Base-by-base conservation (phyloP, 1,140 invertebrate species). In the Apocrypta bakeri region DNA sequence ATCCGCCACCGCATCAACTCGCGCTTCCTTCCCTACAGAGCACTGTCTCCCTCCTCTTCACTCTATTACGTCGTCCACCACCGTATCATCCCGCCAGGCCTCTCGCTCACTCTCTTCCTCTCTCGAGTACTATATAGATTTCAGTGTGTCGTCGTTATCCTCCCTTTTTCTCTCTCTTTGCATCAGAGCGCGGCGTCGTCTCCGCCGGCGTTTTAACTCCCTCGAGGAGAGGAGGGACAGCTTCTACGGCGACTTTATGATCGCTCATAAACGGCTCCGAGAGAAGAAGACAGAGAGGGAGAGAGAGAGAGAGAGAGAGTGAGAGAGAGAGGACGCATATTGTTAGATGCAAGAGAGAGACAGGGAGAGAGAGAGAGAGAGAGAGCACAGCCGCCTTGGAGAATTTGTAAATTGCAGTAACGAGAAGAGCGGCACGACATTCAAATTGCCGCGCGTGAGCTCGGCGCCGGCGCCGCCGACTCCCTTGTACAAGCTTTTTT, bases 371-470 rank as follows among this genome's bases (percentile, higher is more conserved):
- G 33, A 37, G 33, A n/a, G 24, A 8, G 69, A 17, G 40, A 25
- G 71, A 27, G 68, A 9, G 68, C 21, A 33, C 1, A 33, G 48
- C 24, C 27, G 81, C 73, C 84, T 56, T 64, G 31, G 84, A 85
- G 89, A 89, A 88, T 90, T 90, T 88, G 85, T 88, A 87, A 89
- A 90, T 90, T 90, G 87, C 85, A 85, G 88, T 90, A 90, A 90
- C 89, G 87, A 88, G 85, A 83, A 42, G 66, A 56, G 76, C 78
- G 82, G 76, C 82, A 73, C 74, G 73, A 72, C 74, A 82, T 78
- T 82, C 81, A 78, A 82, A 82, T 82, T 82, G 56, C 81, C 80
- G 79, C 56, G 79, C 25, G 73, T 14, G 25, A 14, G 42, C 48
- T 21, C 14, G 74, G 64, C 81, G 74, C 81, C 64, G 73, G 66